Evolutionary conservation across 2,113 vertebrate species (phyloP), one percentile per base, ranked within the genome.

Genomic region (Gopherus flavomarginatus): DNA sequence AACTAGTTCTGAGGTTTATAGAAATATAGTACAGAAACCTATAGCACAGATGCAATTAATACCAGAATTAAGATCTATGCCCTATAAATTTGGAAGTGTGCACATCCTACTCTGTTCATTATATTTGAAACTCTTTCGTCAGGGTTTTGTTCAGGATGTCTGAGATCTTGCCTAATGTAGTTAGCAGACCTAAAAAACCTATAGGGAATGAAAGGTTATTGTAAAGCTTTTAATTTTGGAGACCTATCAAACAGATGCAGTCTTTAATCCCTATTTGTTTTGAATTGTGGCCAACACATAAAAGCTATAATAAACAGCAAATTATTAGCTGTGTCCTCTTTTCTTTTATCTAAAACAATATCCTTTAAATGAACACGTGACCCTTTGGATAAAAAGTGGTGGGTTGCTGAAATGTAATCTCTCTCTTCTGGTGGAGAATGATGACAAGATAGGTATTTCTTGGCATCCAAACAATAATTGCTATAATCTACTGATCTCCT

Each of bases 201-300:
- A 3, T 59, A 94, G 86, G 90, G 88, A 96, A 65, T 80, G 57
- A 83, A 83, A 90, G 88, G 91, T 94, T 94, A 88, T 86, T 77
- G 44, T 52, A 35, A 89, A 94, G 88, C 93, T 94, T 96, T 97
- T 93, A 84, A 95, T 97, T 86, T 78, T 95, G 80, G 85, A 87
- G 35, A 8, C 72, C 42, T 89, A 56, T 38, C 80, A 86, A 84
- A 47, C 44, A 94, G 54, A 86, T 0, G 0, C 87, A 92, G 83
- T 94, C 87, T 86, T 96, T 96, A 96, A 94, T 96, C 83, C 5
- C 6, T 89, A 90, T 81, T 47, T 79, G 47, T n/a, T 83, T 53
- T 78, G 78, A 96, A 82, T 87, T 80, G 83, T 87, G 79, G 94
- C 96, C 94, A 96, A 78, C 19, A 1, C 65, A 86, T 50, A 93